These are phyloP conservation scores for Drosophila ambigua DNA, from an alignment of 1,140 invertebrate species.

Conservation along the genomic window DNA sequence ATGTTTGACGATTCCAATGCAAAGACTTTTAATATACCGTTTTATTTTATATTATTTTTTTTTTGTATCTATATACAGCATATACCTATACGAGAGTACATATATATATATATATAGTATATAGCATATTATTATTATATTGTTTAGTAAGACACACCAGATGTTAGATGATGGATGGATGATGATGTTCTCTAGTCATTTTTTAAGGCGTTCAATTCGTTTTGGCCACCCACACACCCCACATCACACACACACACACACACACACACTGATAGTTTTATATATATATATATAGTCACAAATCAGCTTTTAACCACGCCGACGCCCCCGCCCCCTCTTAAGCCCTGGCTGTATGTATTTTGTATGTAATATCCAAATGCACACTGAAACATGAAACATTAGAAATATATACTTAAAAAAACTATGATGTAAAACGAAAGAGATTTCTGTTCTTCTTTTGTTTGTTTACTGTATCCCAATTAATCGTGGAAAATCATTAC, in stretches of 20 bases:
- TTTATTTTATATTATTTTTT: constrained; percentile 29
- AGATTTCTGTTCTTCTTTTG: constrained; percentile 20
- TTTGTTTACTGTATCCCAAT: constrained; percentile 12
- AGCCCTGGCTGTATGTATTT: constrained; percentile 66
- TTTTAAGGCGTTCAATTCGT: constrained; percentile 55
- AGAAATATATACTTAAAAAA: constrained; percentile 20
- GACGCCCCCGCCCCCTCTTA: constrained; percentile 48
- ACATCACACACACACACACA: constrained; percentile 38
- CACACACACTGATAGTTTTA: constrained; percentile 48
- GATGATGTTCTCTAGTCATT: constrained; percentile 70
- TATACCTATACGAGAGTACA: constrained; percentile 12
- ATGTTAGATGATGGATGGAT: constrained; percentile 52
- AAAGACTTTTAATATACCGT: constrained; percentile 63
- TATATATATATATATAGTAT: constrained; percentile 38
- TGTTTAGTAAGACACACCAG: constrained; percentile 41
- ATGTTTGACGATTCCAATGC: constrained; percentile 62
- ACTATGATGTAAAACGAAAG: constrained; percentile 13
- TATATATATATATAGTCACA: constrained; percentile 33
- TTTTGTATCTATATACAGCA: constrained; percentile 1
- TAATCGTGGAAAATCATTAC: constrained; percentile 40
- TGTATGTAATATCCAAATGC: constrained; percentile 65
- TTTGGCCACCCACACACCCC: constrained; percentile 46
- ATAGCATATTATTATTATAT: constrained; percentile 38
- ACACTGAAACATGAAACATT: constrained; percentile 18
- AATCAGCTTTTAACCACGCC: constrained; percentile 65